These are phyloP conservation scores for Marmota monax DNA, from an alignment of 2,113 vertebrate species.

Conservation along the genomic window DNA sequence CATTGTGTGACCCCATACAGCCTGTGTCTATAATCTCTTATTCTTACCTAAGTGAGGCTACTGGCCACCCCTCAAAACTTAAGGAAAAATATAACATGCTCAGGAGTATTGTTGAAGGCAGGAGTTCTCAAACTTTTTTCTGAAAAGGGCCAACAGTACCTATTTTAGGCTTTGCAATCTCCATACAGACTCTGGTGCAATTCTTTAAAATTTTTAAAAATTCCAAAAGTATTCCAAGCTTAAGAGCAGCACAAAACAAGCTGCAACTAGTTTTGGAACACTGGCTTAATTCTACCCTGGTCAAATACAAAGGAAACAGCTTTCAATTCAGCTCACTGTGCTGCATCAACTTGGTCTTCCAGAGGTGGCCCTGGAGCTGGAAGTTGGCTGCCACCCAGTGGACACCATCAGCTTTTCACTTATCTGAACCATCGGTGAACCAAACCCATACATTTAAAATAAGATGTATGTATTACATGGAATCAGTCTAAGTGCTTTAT, in stretches of 20 bases:
- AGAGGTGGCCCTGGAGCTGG: conserved; percentile 22
- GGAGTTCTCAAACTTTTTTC: background rate
- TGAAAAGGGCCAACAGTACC: conserved; percentile 5
- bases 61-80: background rate
- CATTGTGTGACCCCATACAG: background rate
- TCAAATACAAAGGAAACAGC: background rate
- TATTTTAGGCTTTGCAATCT: conserved; percentile 19
- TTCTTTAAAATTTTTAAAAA: background rate
- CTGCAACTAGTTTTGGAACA: background rate
- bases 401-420: conserved; percentile 68
- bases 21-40: background rate
- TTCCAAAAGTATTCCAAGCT: background rate
- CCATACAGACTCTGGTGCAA: background rate
- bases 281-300: background rate
- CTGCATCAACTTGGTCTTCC: background rate
- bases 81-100: conserved; percentile 6
- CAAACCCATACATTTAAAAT: background rate
- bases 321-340: background rate
- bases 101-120: background rate
- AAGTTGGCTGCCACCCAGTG: conserved; percentile 71
- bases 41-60: background rate
- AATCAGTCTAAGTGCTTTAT: background rate
- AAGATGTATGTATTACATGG: background rate
- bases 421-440: conserved; percentile 21
- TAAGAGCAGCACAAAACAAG: background rate